These are phyloP conservation scores for Caenorhabditis sp. DNA, from an alignment of 2,888 invertebrate species.

Conservation along the genomic window DNA sequence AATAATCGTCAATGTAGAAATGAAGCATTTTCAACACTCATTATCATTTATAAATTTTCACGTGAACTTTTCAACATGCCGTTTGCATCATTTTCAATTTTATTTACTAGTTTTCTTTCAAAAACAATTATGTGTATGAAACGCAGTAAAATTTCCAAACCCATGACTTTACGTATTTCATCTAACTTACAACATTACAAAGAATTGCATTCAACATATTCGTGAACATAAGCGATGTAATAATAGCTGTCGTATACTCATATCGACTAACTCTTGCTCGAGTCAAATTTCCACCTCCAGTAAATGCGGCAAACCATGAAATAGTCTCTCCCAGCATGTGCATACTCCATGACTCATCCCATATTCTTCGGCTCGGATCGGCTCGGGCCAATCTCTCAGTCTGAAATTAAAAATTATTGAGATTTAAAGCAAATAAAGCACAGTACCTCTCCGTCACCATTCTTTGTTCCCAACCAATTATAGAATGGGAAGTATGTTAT, in stretches of 20 bases:
- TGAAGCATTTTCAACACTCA: too few relatives aligned
- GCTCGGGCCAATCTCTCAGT: conserved; percentile 43
- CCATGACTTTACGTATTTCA: too few relatives aligned
- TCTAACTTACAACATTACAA: neutral
- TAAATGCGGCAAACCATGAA: conserved; percentile 39
- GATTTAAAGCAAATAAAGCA: too few relatives aligned
- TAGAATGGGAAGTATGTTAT: conserved; percentile 51
- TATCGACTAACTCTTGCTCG: conserved; percentile 28
- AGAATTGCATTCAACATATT: conserved; percentile 21
- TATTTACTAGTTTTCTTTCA: too few relatives aligned
- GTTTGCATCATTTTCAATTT: too few relatives aligned
- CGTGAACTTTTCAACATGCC: too few relatives aligned
- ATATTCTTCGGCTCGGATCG: conserved; percentile 17
- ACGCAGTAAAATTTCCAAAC: too few relatives aligned
- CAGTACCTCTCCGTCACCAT: conserved; percentile 55
- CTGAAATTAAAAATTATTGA: conserved; percentile 6
- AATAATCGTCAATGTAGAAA: neutral
- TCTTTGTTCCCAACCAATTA: conserved; percentile 57
- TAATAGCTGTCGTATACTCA: conserved; percentile 13
- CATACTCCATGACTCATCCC: conserved; percentile 41
- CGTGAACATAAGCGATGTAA: conserved; percentile 13
- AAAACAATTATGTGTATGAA: too few relatives aligned
- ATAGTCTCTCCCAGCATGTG: conserved; percentile 42
- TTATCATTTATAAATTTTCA: too few relatives aligned
- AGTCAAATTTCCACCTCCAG: conserved; percentile 41